phyloP scores from a whole-genome alignment of 2,888 invertebrate genomes.

The Amiota minor region DNA sequence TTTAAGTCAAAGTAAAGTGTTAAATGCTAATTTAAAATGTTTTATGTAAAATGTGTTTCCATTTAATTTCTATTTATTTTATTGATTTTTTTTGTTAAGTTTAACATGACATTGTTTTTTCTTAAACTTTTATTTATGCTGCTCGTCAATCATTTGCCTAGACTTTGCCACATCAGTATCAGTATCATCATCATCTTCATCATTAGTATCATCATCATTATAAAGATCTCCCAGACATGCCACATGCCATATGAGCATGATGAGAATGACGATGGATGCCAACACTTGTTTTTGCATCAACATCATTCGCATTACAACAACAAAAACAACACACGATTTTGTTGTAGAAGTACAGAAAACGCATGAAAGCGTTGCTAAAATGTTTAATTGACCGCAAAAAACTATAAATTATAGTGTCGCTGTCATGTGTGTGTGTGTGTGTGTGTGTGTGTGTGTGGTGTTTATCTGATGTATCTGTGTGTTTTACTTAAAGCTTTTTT shows the following conservation, averaged over 20 bases:
- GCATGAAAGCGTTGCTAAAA: constrained; percentile 46
- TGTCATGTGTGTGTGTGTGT: too few species aligned
- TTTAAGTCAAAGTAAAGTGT: too few species aligned
- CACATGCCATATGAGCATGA: constrained; percentile 21
- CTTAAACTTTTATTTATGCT: background rate
- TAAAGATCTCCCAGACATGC: constrained; percentile 2
- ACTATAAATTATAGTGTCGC: constrained; percentile 48
- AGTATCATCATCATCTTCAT: constrained; percentile 14
- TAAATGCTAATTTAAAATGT: too few species aligned
- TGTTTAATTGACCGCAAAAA: constrained; percentile 56
- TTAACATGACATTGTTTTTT: too few species aligned
- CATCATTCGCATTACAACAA: constrained; percentile 10
- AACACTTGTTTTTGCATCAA: constrained; percentile 11
- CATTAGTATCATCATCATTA: constrained; percentile 13
- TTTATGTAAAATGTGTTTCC: too few species aligned
- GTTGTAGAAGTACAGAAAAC: constrained; percentile 14
- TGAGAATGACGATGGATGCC: constrained; percentile 16
- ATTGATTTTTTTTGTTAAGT: too few species aligned
- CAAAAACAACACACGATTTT: background rate
- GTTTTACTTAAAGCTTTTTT: constrained; percentile 19
- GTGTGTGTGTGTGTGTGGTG: constrained; percentile 18
- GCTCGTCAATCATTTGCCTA: constrained; percentile 6
- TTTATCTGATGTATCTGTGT: background rate
- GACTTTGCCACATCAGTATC: background rate
- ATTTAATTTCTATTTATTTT: too few species aligned